Conservation (phyloP, 2,113 vertebrate genomes). For the Cynoglossus semilaevis region DNA sequence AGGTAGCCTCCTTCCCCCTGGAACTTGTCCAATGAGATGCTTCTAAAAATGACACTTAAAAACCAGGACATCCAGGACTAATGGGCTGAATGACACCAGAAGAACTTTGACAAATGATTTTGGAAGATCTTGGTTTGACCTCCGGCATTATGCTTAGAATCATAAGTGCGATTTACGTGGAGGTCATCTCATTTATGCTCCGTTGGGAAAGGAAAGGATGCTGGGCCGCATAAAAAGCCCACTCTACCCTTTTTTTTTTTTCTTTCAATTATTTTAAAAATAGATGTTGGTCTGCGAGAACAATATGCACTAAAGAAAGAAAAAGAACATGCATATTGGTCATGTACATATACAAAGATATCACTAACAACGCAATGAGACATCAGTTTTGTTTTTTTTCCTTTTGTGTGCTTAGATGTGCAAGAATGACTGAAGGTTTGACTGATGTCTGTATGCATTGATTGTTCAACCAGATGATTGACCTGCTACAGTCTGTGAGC, state of each 20-base stretch:
- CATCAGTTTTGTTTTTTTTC: slow-evolving; percentile 44
- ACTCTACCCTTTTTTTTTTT: slow-evolving; percentile 49
- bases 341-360: slow-evolving; percentile 79
- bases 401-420: slow-evolving; percentile 58
- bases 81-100: slow-evolving; percentile 63
- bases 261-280: slow-evolving; percentile 47
- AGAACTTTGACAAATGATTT: slow-evolving; percentile 61
- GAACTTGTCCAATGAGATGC: slow-evolving; percentile 73
- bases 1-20: slow-evolving; percentile 75
- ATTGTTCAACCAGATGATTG: slow-evolving; percentile 68
- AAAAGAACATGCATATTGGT: slow-evolving; percentile 77
- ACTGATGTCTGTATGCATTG: slow-evolving; percentile 68
- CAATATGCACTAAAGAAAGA: slow-evolving; percentile 77
- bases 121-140: slow-evolving; percentile 54
- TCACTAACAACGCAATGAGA: slow-evolving; percentile 77
- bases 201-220: slow-evolving; percentile 60
- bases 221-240: slow-evolving; percentile 54
- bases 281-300: slow-evolving; percentile 76
- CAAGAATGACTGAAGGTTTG: slow-evolving; percentile 69
- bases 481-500: slow-evolving; percentile 61
- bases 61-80: slow-evolving; percentile 69
- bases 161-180: slow-evolving; percentile 62
- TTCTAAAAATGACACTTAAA: slow-evolving; percentile 67
- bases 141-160: slow-evolving; percentile 63
- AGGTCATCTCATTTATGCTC: slow-evolving; percentile 56